Evolutionary conservation across 2,888 invertebrate genomes (phyloP), one percentile per base, ranked within the genome.

Genomic region (Pelosia muscerda): DNA sequence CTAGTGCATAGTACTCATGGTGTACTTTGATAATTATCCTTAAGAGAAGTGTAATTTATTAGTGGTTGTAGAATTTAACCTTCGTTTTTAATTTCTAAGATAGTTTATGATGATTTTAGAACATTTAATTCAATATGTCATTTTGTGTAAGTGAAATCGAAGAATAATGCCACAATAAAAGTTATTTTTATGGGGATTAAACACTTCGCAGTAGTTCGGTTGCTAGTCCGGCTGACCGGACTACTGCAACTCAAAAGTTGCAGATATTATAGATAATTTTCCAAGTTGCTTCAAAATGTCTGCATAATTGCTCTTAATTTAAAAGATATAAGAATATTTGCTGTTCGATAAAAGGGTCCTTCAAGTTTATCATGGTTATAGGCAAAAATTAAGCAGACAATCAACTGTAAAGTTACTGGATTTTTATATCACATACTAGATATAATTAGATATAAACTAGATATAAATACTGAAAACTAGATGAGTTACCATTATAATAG

Each of bases 121-220:
- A 25, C 53, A 59, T 15, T 65, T 54, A 2, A 22, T 65, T 34
- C 28, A 59, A n/a, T 65, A 59, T 59, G n/a, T 59, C 13, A 9
- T 59, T 54, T 25, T 61, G 19, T 42, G 62, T 67, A 63, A 63
- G 57, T 63, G 53, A 15, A 53, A 53, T 11, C 13, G 26, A 2
- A 31, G 9, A 11, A 38, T 60, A 34, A 31, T 34, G 31, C 2
- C 5, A 42, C 13, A 5, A 19, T 15, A 38, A 4, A 42, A 42
- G 19, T 42, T 42, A 13, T 13, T 3, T 34, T 34, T 13, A 1
- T 10, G 3, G 11, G 11, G 2, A 34, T 34, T 13, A 34, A 34
- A 11, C 0, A 34, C 11, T 34, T 11, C 10, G 3, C 31, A 9
- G 13, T 2, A n/a, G n/a, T n/a, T n/a, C n/a, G n/a, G n/a, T n/a